Percentiles rank a stretch among this genome's conserved stretches.
phyloP scores from a whole-genome alignment of 2,113 vertebrate species.

The Mormyrus lacerda region DNA sequence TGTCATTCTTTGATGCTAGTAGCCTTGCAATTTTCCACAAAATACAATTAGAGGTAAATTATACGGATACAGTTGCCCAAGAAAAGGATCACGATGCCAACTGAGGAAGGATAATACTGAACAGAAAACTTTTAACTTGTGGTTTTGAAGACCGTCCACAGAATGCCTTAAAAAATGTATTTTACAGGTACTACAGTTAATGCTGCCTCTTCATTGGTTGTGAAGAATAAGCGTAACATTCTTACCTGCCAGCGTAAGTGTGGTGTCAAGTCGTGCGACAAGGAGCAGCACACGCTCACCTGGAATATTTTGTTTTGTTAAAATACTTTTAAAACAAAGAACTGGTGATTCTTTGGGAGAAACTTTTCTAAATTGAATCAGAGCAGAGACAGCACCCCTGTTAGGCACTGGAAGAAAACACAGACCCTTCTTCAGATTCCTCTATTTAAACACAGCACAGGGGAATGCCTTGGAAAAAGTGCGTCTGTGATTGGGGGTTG shows the following conservation, averaged over 20 bases:
- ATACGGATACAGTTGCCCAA: not conserved
- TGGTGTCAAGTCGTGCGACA: not conserved
- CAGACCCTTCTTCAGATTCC: not conserved
- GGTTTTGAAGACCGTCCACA: not conserved
- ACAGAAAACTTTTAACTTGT: not conserved
- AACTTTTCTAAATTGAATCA: not conserved
- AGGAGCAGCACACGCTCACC: not conserved
- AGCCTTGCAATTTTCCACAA: not conserved
- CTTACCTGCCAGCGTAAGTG: not conserved
- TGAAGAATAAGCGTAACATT: not conserved
- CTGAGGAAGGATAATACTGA: not conserved
- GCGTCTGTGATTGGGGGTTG: not conserved
- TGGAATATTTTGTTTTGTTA: not conserved
- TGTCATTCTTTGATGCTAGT: not conserved
- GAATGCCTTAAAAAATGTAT: not conserved
- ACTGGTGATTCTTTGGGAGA: not conserved
- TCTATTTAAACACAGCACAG: conserved; percentile 23
- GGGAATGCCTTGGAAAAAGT: conserved; percentile 33
- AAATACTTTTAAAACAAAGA: not conserved
- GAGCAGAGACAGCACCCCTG: not conserved
- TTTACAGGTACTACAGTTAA: not conserved
- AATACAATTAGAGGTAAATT: not conserved
- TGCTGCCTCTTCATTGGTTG: not conserved
- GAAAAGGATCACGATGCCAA: not conserved
- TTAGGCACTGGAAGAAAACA: not conserved